These are phyloP conservation scores for Physella acuta DNA, from an alignment of 1,140 invertebrate genomes.

Conservation along the genomic window DNA sequence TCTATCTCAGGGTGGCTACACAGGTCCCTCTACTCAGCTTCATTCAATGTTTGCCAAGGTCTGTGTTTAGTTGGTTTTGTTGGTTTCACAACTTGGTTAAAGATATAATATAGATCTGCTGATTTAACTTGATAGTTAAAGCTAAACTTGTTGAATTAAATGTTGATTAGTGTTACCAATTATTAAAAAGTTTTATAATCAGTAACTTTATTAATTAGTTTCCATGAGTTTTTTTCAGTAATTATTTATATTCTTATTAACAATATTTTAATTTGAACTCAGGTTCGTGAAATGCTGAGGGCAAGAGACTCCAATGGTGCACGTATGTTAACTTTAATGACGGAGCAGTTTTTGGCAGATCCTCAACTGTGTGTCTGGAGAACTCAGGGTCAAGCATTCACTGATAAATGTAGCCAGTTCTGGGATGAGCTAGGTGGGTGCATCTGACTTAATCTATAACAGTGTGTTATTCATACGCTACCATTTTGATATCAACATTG, in stretches of 20 bases:
- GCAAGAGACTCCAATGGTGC: slow-evolving; percentile 83
- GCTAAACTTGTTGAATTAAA: too few species aligned
- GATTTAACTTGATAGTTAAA: not conserved
- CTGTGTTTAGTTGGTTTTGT: too few species aligned
- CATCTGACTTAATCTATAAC: too few species aligned
- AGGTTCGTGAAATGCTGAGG: slow-evolving; percentile 82
- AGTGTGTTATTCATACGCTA: too few species aligned
- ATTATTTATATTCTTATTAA: too few species aligned
- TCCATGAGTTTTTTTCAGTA: too few species aligned
- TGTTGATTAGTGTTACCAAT: too few species aligned
- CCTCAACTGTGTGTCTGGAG: slow-evolving; percentile 78
- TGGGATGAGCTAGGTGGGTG: slow-evolving; percentile 78
- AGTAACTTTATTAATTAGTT: too few species aligned
- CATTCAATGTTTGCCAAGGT: slow-evolving; percentile 83
- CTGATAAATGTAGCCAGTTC: slow-evolving; percentile 79
- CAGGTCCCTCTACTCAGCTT: slow-evolving; percentile 78
- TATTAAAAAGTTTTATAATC: too few species aligned
- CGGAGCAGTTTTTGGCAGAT: slow-evolving; percentile 85
- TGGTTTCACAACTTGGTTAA: too few species aligned
- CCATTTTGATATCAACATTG: too few species aligned
- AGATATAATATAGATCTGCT: not conserved
- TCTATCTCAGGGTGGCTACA: slow-evolving; percentile 78
- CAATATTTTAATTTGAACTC: too few species aligned
- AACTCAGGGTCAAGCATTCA: slow-evolving; percentile 78
- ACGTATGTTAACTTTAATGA: slow-evolving; percentile 81